Conservation (phyloP, 2,797 vertebrate genomes). For the Paedocypris micromegethes region DNA sequence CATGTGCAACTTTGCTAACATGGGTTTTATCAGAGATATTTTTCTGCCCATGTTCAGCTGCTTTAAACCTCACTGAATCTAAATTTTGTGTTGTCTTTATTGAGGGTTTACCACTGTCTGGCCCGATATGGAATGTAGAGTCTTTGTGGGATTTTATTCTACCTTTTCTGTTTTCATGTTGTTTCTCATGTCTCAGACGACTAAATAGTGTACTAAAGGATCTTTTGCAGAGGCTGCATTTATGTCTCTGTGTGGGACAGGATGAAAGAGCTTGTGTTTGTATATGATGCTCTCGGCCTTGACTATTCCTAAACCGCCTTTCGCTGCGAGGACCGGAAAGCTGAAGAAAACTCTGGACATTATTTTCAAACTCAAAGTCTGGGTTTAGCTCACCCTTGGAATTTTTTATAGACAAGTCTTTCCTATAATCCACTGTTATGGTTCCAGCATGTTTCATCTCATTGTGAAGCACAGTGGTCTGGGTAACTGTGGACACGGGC, state of each 20-base stretch:
- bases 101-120: constrained; percentile 32
- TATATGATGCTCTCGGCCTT: constrained; percentile 82
- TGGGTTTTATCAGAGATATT: constrained; percentile 63
- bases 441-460: constrained; percentile 21
- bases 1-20: constrained; percentile 70
- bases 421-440: constrained; percentile 37
- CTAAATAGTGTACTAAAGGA: constrained; percentile 76
- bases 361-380: constrained; percentile 62
- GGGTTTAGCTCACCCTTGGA: constrained; percentile 44
- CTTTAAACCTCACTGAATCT: constrained; percentile 29
- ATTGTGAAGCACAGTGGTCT: neutral
- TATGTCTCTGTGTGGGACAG: constrained; percentile 62
- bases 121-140: constrained; percentile 48
- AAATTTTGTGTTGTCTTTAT: constrained; percentile 52
- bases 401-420: constrained; percentile 44
- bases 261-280: constrained; percentile 72
- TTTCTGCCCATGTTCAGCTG: constrained; percentile 36
- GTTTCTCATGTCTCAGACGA: constrained; percentile 73
- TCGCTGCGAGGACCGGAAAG: constrained; percentile 79
- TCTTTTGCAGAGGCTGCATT: constrained; percentile 74
- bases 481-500: neutral
- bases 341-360: constrained; percentile 66
- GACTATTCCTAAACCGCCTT: constrained; percentile 80
- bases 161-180: constrained; percentile 72
- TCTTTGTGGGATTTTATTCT: constrained; percentile 48